Percentiles rank a stretch among this genome's conserved stretches.
phyloP scores from a whole-genome alignment of 2,113 vertebrate species.

The Mustelus asterias region DNA sequence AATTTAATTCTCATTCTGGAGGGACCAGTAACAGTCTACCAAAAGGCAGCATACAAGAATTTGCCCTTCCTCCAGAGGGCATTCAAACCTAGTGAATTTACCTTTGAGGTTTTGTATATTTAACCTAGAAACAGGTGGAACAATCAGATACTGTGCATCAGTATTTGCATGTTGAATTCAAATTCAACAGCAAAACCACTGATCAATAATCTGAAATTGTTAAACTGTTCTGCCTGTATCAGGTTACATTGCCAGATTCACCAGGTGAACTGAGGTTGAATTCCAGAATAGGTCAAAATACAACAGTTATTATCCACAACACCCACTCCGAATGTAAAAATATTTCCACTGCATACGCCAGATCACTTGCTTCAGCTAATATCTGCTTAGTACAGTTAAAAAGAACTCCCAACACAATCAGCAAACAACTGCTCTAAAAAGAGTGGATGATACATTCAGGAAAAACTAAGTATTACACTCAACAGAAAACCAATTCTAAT shows the following conservation, averaged over 20 bases:
- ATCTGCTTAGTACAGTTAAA: not conserved
- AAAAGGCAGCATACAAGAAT: not conserved
- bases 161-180: not conserved
- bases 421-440: not conserved
- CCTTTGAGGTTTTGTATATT: not conserved
- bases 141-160: not conserved
- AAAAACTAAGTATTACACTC: not conserved
- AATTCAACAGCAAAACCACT: not conserved
- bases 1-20: not conserved
- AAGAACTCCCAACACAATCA: not conserved
- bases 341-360: not conserved
- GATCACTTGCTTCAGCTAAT: not conserved
- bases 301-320: not conserved
- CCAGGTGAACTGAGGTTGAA: not conserved
- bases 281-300: not conserved
- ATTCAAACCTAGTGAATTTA: not conserved
- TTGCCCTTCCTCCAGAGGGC: not conserved
- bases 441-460: not conserved
- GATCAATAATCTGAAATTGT: not conserved
- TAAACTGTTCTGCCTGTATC: not conserved
- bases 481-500: not conserved
- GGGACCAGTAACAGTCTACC: not conserved
- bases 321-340: not conserved
- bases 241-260: not conserved
- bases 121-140: not conserved